Percentiles rank a stretch among this genome's conserved stretches.
Evolutionary conservation across 1,140 invertebrate species (phyloP).

Genomic region (Elysia chlorotica): DNA sequence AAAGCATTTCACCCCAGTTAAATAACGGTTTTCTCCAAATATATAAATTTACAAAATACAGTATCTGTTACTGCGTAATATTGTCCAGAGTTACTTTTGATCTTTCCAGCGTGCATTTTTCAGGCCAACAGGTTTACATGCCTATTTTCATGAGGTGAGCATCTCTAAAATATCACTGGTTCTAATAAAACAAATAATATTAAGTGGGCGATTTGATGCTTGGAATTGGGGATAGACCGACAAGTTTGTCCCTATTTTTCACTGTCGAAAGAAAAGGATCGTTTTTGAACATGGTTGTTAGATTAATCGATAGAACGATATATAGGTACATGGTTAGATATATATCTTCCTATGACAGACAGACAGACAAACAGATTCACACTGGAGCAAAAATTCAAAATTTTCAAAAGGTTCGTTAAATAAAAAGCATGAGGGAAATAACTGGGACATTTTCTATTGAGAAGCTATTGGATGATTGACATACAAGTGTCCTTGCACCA

Average conservation of each 20-base stretch:
- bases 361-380: not conserved
- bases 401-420: not conserved
- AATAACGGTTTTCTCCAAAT: not conserved
- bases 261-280: not conserved
- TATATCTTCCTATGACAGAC: not conserved
- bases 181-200: not conserved
- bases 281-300: not conserved
- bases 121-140: conserved; percentile 10
- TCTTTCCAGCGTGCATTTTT: too few species aligned
- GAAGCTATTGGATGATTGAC: too few species aligned
- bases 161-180: not conserved
- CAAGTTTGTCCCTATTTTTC: not conserved
- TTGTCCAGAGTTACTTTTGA: too few species aligned
- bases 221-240: not conserved
- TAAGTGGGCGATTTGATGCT: not conserved
- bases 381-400: not conserved
- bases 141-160: conserved; percentile 4
- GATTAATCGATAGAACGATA: not conserved
- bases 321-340: not conserved
- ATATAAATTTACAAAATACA: conserved; percentile 16
- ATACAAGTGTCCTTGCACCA: too few species aligned
- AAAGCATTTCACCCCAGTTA: not conserved
- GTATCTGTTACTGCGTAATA: too few species aligned
- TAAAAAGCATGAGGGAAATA: not conserved
- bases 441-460: too few species aligned